Conservation (phyloP, 23 tunicate species). For the Ascidia mentula region DNA sequence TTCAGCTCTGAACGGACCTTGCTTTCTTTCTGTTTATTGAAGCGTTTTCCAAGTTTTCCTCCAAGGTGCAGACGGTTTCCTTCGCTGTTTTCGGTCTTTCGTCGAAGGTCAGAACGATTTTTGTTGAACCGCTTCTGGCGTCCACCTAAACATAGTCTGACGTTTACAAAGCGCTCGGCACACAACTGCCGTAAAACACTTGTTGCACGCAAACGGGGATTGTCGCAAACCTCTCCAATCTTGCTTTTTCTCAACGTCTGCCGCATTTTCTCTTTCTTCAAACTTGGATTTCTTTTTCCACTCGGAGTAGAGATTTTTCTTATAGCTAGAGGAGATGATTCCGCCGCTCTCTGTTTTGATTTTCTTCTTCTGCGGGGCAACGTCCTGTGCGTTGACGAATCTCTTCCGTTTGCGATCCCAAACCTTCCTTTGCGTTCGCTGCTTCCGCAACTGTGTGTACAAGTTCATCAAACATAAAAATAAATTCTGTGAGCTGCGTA, state of each 20-base stretch:
- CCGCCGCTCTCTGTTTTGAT: slow-evolving; percentile 96
- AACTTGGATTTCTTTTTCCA: slow-evolving; percentile 86
- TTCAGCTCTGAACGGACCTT: slow-evolving; percentile 71
- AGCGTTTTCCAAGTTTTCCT: slow-evolving; percentile 1
- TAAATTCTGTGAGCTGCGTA: no score
- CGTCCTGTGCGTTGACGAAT: slow-evolving; percentile 73
- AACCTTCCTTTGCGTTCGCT: slow-evolving; percentile 62
- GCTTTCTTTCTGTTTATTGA: no score
- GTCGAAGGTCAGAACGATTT: background rate
- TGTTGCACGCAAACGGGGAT: no score
- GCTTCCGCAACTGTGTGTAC: slow-evolving; percentile 74
- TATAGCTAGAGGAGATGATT: slow-evolving; percentile 78
- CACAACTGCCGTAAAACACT: no score
- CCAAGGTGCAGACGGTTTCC: background rate
- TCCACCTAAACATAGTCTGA: no score
- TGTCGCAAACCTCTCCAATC: slow-evolving; percentile 39
- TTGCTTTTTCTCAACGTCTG: slow-evolving; percentile 26
- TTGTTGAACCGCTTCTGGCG: background rate
- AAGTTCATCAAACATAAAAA: no score
- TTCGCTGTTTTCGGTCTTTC: background rate
- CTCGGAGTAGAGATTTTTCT: slow-evolving; percentile 78
- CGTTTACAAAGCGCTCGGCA: no score
- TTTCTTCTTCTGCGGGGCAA: slow-evolving; percentile 57
- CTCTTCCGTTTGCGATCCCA: slow-evolving; percentile 96
- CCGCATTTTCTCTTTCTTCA: slow-evolving; percentile 50